A percentile compares a stretch with the other conserved stretches of the same genome.
These are phyloP conservation scores for Dolichotis patagonum DNA, from an alignment of 2,113 vertebrate species.

Conservation along the genomic window DNA sequence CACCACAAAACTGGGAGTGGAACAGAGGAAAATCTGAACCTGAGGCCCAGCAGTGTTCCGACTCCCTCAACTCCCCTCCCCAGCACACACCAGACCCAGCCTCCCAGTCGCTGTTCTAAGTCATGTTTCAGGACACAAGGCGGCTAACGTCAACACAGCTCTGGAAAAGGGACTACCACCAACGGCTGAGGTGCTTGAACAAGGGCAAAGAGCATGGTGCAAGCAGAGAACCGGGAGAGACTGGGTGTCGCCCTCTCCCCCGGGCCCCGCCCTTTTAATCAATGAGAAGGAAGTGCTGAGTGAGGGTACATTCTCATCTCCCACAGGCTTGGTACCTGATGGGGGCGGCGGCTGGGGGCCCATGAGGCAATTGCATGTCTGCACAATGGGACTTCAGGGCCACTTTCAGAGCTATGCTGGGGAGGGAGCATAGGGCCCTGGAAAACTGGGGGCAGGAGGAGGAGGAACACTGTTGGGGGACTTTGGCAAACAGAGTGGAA, in stretches of 20 bases:
- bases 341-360: background rate
- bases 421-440: background rate
- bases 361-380: background rate
- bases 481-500: background rate
- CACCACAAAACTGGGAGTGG: background rate
- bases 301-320: background rate
- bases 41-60: background rate
- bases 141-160: background rate
- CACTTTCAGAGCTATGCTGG: background rate
- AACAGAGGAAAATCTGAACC: background rate
- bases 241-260: no score
- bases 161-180: background rate
- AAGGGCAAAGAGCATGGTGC: background rate
- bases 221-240: background rate
- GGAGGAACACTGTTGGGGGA: background rate
- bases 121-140: background rate
- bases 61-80: conserved; percentile 30
- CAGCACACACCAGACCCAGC: background rate
- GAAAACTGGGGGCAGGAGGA: background rate
- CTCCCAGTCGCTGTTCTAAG: background rate
- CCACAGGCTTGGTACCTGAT: background rate
- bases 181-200: background rate
- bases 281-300: background rate
- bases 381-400: background rate
- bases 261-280: background rate